Conservation (phyloP, 2,797 vertebrate species). For the Lagorchestes hirsutus region DNA sequence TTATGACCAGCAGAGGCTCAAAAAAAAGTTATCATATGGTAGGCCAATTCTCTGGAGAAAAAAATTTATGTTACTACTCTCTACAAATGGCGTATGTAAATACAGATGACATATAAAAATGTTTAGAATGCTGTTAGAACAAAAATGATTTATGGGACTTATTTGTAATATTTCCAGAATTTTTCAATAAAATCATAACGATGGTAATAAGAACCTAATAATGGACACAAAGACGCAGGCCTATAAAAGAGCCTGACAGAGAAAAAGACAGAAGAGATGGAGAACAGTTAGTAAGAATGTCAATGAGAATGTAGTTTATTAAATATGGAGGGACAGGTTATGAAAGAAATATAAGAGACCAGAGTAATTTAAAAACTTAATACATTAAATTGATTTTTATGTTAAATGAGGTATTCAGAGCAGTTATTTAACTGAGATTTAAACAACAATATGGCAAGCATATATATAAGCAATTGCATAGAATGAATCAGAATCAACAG, state of each 20-base stretch:
- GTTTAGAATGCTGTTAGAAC: neutral
- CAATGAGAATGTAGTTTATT: neutral
- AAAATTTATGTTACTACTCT: neutral
- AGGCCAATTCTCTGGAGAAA: neutral
- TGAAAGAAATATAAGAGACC: neutral
- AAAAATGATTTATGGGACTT: neutral
- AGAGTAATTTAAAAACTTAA: neutral
- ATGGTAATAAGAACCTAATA: neutral
- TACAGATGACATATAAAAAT: neutral
- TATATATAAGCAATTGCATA: neutral
- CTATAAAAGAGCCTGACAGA: neutral
- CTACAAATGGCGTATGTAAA: neutral
- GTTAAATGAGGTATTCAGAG: neutral
- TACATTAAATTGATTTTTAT: neutral
- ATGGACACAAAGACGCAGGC: no score
- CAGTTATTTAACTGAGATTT: neutral
- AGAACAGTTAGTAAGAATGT: no score
- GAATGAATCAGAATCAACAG: neutral
- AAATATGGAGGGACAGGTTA: neutral
- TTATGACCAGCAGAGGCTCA: neutral
- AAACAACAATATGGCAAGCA: neutral
- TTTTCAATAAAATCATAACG: neutral
- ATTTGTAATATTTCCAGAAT: neutral
- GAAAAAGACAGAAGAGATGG: neutral
- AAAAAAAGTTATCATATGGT: neutral